These are phyloP conservation scores for Gobio occitaniae DNA, from an alignment of 2,797 vertebrate species.

Conservation along the genomic window DNA sequence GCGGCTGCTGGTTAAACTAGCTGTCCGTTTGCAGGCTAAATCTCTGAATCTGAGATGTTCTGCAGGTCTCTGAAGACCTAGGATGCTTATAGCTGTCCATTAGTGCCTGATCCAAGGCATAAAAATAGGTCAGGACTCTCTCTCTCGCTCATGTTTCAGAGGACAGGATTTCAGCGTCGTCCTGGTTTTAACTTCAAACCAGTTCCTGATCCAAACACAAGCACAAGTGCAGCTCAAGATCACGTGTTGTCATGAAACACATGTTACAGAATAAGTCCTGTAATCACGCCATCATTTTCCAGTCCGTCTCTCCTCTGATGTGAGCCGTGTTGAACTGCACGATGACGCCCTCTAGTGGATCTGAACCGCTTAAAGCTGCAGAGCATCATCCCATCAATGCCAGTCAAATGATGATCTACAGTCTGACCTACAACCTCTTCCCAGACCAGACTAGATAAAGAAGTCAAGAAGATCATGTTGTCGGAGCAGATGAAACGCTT, in stretches of 20 bases:
- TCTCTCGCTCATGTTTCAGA: not conserved
- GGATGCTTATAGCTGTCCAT: conserved; percentile 77
- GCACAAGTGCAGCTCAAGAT: not conserved
- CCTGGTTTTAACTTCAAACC: conserved; percentile 47
- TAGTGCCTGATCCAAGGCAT: conserved; percentile 70
- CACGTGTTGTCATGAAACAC: not conserved
- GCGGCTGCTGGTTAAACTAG: not conserved
- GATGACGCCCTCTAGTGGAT: conserved; percentile 8
- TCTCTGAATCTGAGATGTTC: conserved; percentile 53
- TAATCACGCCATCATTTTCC: too few species aligned
- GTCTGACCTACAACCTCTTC: not conserved
- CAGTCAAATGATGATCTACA: too few species aligned
- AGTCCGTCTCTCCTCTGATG: not conserved
- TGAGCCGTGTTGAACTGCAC: not conserved
- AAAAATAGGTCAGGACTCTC: conserved; percentile 77
- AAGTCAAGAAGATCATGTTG: not conserved
- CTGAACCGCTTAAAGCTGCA: not conserved
- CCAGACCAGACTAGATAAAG: not conserved
- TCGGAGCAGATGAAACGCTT: not conserved
- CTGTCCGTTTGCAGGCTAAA: not conserved
- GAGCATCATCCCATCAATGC: not conserved
- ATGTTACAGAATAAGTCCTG: not conserved
- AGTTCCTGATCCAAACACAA: conserved; percentile 1
- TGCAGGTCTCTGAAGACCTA: conserved; percentile 69
- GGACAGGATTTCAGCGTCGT: conserved; percentile 38